Evolutionary conservation across 2,797 vertebrate genomes (phyloP), one percentile per base, ranked within the genome.

Genomic region (Toxotes lorentzi): DNA sequence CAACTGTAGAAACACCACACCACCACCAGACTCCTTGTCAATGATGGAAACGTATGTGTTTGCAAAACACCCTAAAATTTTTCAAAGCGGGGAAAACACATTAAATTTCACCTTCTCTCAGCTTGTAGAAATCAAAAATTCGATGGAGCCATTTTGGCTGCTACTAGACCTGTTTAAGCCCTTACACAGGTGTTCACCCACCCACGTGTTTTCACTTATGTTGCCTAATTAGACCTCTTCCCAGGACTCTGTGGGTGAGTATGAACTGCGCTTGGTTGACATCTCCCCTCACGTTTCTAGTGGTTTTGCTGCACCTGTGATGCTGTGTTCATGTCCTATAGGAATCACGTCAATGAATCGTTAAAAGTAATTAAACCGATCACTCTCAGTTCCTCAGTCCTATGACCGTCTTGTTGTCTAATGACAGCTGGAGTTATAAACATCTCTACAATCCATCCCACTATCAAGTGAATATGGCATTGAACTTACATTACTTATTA

Each of bases 191-290:
- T 34, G 38, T 23, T 40, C 54, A 50, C 21, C 61, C n/a, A 40
- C 34, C 23, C n/a, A 16, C 17, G 34, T 30, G 23, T 70, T 56
- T 76, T 53, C 58, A 59, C 30, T 51, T 21, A 35, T 12, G 19
- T 1, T 57, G n/a, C 41, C 64, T 63, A 41, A 71, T 75, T 30
- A 30, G 38, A 58, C 60, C 61, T 61, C 41, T 16, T 72, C 21
- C 27, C 11, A 4, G 21, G 24, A 56, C 54, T 53, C 30, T 63
- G 63, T 35, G 23, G 66, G 41, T 16, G 27, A 45, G 7, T 43
- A 21, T 14, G 40, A 59, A 34, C 64, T 24, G 8, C 21, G 45
- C 17, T 34, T 58, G 43, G 41, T 24, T 40, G 45, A 68, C 63
- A 57, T 48, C 35, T 64, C 58, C 32, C 32, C 67, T 47, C 70